A percentile compares a stretch with the other conserved stretches of the same genome.
Evolutionary conservation across 1,140 invertebrate genomes (phyloP).

Genomic region (Drosophila repleta): DNA sequence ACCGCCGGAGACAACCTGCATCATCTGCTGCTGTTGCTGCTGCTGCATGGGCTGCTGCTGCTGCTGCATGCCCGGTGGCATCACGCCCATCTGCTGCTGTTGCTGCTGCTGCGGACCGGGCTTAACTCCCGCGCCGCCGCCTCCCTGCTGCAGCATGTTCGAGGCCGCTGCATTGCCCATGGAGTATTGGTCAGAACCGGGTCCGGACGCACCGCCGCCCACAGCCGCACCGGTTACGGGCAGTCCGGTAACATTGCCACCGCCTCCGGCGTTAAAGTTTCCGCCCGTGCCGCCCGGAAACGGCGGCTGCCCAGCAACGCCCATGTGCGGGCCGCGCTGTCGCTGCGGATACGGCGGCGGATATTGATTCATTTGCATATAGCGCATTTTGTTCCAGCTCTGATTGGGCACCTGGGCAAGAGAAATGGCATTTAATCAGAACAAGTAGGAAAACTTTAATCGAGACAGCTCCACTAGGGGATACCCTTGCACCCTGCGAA

Average conservation of each 20-base stretch:
- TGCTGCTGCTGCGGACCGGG: conserved; percentile 79
- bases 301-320: conserved; percentile 63
- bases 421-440: conserved; percentile 1
- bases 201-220: conserved; percentile 57
- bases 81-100: conserved; percentile 82
- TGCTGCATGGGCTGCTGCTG: conserved; percentile 52
- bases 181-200: conserved; percentile 78
- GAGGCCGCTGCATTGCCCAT: conserved; percentile 65
- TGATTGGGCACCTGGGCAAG: conserved; percentile 64
- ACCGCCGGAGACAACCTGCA: conserved; percentile 61
- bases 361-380: conserved; percentile 77
- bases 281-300: conserved; percentile 61
- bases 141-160: conserved; percentile 83
- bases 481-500: no score
- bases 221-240: conserved; percentile 66
- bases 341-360: conserved; percentile 80
- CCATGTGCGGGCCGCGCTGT: conserved; percentile 84
- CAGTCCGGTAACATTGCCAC: conserved; percentile 50
- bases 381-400: conserved; percentile 81
- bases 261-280: conserved; percentile 69
- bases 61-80: conserved; percentile 84
- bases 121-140: conserved; percentile 58
- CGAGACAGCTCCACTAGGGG: background rate
- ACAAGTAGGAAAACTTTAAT: background rate
- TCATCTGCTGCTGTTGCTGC: conserved; percentile 74